phyloP scores from a whole-genome alignment of 53 echinoderm and acorn worm species.

The Arbacia lixula region DNA sequence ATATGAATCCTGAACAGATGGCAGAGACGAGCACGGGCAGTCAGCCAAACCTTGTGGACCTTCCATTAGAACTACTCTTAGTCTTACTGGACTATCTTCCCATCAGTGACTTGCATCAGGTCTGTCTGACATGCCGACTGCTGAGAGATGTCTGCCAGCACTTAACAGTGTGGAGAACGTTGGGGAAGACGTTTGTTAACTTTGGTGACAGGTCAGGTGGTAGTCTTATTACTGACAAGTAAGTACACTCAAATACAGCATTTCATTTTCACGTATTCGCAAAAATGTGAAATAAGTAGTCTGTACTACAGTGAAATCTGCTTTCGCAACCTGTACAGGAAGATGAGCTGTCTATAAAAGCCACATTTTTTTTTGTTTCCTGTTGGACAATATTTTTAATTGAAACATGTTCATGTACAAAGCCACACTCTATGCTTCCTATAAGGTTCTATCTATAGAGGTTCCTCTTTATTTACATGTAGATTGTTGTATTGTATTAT shows the following conservation, averaged over 20 bases:
- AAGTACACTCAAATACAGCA: too few species aligned
- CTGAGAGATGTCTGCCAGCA: conserved; percentile 25
- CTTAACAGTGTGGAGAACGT: conserved; percentile 12
- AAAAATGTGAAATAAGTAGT: background rate
- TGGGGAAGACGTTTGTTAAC: conserved; percentile 12
- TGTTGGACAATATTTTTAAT: background rate
- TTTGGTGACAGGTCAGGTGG: conserved; percentile 4
- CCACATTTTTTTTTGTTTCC: background rate
- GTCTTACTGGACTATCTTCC: conserved; percentile 29
- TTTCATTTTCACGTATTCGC: too few species aligned
- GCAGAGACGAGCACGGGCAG: too few species aligned
- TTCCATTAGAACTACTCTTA: conserved; percentile 19
- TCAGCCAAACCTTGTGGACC: conserved; percentile 6
- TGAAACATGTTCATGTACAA: too few species aligned
- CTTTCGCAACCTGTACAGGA: background rate
- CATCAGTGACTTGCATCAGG: conserved; percentile 7
- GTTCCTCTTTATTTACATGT: too few species aligned
- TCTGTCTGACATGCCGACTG: conserved; percentile 28
- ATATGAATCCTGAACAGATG: background rate
- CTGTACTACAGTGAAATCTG: background rate
- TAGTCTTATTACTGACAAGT: too few species aligned
- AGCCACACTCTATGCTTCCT: too few species aligned
- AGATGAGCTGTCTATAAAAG: background rate
- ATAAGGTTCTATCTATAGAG: too few species aligned
- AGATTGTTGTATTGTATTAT: too few species aligned